Evolutionary conservation across 2,888 invertebrate species (phyloP).

Genomic region (Erebia palarica): DNA sequence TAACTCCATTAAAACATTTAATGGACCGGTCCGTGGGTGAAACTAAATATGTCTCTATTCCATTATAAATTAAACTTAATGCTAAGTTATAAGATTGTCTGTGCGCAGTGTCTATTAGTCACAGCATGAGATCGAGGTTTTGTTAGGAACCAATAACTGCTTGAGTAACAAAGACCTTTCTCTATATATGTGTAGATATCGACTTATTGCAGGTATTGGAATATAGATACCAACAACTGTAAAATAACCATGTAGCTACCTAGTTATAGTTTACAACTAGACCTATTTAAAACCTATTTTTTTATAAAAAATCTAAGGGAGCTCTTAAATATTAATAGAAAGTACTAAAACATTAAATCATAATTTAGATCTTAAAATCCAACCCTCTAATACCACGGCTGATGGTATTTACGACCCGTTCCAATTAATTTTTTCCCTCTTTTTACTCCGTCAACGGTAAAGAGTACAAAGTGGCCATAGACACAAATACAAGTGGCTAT

Average conservation of each 20-base stretch:
- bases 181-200: slow-evolving; percentile 27
- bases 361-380: slow-evolving; percentile 42
- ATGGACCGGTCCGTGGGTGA: slow-evolving; percentile 58
- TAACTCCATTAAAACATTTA: slow-evolving; percentile 41
- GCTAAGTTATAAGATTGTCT: slow-evolving; percentile 56
- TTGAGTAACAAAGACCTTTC: slow-evolving; percentile 24
- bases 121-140: slow-evolving; percentile 63
- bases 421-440: slow-evolving; percentile 67
- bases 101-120: slow-evolving; percentile 66
- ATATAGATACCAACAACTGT: neutral
- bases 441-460: slow-evolving; percentile 74
- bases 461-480: slow-evolving; percentile 78
- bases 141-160: slow-evolving; percentile 33
- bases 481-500: slow-evolving; percentile 82
- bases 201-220: neutral
- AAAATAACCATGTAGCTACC: neutral
- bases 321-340: neutral
- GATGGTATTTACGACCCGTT: slow-evolving; percentile 56
- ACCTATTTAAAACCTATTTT: no score
- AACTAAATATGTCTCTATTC: slow-evolving; percentile 71
- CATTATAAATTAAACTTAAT: slow-evolving; percentile 71
- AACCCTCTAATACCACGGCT: slow-evolving; percentile 52
- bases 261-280: neutral
- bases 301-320: neutral
- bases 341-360: slow-evolving; percentile 44